These are phyloP conservation scores for Sebastes cheni DNA, from an alignment of 2,797 vertebrate species.

Conservation along the genomic window DNA sequence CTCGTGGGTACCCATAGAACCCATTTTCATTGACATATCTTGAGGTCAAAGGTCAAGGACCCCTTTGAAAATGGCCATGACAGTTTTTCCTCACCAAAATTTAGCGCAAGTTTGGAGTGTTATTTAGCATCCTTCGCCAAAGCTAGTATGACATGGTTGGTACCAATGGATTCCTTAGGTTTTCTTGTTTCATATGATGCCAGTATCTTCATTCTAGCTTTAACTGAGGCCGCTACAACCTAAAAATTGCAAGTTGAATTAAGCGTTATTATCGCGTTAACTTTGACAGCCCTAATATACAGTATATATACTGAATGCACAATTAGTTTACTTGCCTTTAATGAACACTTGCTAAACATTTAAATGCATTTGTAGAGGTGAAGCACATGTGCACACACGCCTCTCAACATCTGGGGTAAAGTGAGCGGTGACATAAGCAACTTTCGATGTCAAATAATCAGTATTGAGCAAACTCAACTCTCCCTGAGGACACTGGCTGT, in stretches of 20 bases:
- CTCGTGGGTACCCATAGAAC: no score
- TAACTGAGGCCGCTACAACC: no score
- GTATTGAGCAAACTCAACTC: constrained; percentile 40
- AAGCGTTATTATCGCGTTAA: no score
- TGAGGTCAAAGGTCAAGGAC: no score
- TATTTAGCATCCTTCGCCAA: neutral
- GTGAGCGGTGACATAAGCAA: constrained; percentile 24
- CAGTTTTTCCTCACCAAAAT: neutral
- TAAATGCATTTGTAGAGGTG: neutral
- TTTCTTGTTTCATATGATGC: neutral
- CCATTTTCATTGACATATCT: no score
- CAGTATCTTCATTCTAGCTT: neutral
- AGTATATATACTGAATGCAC: neutral
- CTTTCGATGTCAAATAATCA: constrained; percentile 57
- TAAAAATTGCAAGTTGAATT: no score
- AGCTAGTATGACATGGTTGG: neutral
- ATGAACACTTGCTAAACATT: neutral
- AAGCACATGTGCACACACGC: neutral
- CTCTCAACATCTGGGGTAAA: constrained; percentile 11
- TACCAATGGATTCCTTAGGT: neutral
- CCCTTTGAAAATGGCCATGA: no score
- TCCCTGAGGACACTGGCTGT: constrained; percentile 54
- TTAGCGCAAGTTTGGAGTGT: fast-evolving
- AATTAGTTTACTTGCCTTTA: constrained; percentile 21
- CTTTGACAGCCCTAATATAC: no score